These are phyloP conservation scores for Phyto melanocephala DNA, from an alignment of 2,888 invertebrate genomes.

Conservation along the genomic window DNA sequence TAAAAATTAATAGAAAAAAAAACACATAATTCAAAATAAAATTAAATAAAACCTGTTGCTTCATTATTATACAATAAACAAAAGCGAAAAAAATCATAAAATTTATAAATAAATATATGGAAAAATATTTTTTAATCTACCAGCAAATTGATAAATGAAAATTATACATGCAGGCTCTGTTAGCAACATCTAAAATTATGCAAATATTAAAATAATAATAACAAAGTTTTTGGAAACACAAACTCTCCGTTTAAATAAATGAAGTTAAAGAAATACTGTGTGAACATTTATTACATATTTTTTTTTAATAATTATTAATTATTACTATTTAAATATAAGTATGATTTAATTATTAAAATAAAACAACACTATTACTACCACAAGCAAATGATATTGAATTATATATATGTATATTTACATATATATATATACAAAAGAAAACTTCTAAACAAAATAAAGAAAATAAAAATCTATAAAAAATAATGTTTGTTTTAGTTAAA, in stretches of 20 bases:
- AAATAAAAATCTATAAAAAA: constrained; percentile 58
- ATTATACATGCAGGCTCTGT: constrained; percentile 44
- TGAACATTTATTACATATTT: constrained; percentile 36
- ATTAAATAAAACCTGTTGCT: constrained; percentile 55
- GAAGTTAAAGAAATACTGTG: constrained; percentile 18
- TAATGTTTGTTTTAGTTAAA: constrained; percentile 25
- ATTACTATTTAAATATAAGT: constrained; percentile 60
- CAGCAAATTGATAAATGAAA: constrained; percentile 25
- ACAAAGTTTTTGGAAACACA: constrained; percentile 3
- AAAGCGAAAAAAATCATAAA: constrained; percentile 29
- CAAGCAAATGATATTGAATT: constrained; percentile 61
- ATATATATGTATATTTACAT: constrained; percentile 63
- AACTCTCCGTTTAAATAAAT: constrained; percentile 42
- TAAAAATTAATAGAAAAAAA: not conserved
- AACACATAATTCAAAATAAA: constrained; percentile 26
- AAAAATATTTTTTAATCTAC: constrained; percentile 43
- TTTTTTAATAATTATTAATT: constrained; percentile 44
- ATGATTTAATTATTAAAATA: constrained; percentile 55
- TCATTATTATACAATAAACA: constrained; percentile 38
- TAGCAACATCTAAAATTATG: constrained; percentile 44
- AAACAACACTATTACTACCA: constrained; percentile 54
- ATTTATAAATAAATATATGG: constrained; percentile 25
- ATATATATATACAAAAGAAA: constrained; percentile 54
- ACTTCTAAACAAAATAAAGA: constrained; percentile 30
- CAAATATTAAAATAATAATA: constrained; percentile 23